Evolutionary conservation across 1,140 invertebrate genomes (phyloP).

Genomic region (Tetragnatha versicolor): DNA sequence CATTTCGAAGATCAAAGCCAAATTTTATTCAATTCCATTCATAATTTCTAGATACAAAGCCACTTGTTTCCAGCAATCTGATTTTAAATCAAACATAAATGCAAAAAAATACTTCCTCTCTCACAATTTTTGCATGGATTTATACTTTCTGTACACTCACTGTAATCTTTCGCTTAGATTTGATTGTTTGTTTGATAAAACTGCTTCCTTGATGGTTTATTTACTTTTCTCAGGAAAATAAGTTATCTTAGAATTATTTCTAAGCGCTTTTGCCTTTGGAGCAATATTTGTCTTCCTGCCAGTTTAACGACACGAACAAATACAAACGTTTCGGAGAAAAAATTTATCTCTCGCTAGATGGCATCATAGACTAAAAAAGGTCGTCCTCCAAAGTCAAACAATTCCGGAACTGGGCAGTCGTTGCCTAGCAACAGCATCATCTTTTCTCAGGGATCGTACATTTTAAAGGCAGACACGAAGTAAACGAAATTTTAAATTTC

Average conservation of each 20-base stretch:
- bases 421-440: slow-evolving; percentile 34
- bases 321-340: not conserved
- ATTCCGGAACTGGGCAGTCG: slow-evolving; percentile 5
- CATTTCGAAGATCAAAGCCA: too few species aligned
- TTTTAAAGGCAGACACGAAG: not conserved
- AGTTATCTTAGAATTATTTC: slow-evolving; percentile 4
- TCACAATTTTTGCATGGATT: too few species aligned
- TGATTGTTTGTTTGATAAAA: not conserved
- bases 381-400: slow-evolving; percentile 7
- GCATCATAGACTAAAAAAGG: slow-evolving; percentile 16
- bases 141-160: too few species aligned
- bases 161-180: not conserved
- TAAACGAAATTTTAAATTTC: too few species aligned
- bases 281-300: slow-evolving; percentile 6
- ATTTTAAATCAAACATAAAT: too few species aligned
- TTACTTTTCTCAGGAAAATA: not conserved
- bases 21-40: too few species aligned
- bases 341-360: slow-evolving; percentile 8
- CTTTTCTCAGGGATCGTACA: slow-evolving; percentile 27
- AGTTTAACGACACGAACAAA: not conserved
- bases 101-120: too few species aligned
- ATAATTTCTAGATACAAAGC: too few species aligned
- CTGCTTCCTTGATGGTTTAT: not conserved
- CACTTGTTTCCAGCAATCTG: too few species aligned
- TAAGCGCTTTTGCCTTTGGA: not conserved